phyloP scores from a whole-genome alignment of 2,113 vertebrate genomes.

The Festucalex cinctus region DNA sequence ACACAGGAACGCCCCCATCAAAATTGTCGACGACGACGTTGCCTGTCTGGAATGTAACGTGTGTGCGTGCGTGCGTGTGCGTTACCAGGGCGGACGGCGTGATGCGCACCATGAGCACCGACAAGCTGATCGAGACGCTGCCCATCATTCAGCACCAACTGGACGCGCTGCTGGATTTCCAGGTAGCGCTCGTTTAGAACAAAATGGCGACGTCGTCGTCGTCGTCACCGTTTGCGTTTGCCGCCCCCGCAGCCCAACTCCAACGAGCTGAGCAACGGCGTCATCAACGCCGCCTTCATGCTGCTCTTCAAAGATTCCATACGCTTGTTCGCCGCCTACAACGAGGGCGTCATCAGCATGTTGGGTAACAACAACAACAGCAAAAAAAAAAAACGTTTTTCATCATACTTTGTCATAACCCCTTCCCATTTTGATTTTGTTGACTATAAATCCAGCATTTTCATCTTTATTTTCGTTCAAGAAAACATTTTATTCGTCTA shows the following conservation, averaged over 20 bases:
- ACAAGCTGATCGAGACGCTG: slow-evolving; percentile 93
- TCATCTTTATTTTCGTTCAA: no score
- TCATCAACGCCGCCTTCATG: slow-evolving; percentile 97
- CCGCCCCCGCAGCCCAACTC: slow-evolving; percentile 82
- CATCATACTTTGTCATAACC: no score
- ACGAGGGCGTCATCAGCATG: slow-evolving; percentile 95
- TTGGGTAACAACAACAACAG: no score
- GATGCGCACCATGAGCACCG: slow-evolving; percentile 96
- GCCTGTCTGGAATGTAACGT: background rate
- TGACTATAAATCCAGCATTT: no score
- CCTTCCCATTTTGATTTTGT: no score
- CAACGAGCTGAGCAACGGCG: slow-evolving; percentile 94
- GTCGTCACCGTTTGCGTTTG: background rate
- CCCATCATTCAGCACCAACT: slow-evolving; percentile 95
- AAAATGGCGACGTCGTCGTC: background rate
- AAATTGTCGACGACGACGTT: background rate
- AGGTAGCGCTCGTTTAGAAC: slow-evolving; percentile 69
- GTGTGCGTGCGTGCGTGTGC: slow-evolving; percentile 3
- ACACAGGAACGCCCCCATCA: background rate
- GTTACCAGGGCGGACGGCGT: slow-evolving; percentile 84
- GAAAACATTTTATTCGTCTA: no score
- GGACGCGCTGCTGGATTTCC: slow-evolving; percentile 94
- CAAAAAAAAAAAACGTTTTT: no score
- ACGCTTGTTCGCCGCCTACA: slow-evolving; percentile 93
- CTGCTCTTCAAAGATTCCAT: slow-evolving; percentile 97